Base-by-base conservation (phyloP, 2,797 vertebrate genomes). In the Pitangus sulphuratus region DNA sequence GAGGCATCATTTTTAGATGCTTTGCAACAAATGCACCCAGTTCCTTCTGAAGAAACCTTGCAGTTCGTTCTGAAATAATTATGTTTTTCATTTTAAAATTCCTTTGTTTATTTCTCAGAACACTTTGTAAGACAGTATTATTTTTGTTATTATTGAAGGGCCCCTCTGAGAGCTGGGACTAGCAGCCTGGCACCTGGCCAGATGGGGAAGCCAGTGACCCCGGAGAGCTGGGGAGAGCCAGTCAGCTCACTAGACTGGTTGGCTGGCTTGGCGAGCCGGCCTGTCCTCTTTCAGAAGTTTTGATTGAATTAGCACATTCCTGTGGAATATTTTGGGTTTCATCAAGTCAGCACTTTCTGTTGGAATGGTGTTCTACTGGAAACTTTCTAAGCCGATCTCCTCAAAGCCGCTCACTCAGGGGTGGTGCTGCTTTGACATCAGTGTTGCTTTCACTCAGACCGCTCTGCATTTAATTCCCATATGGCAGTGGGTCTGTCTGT, bases 301-400 rank as follows among this genome's bases (percentile, higher is more conserved):
- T 95, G 72, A 88, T 14, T 97, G 94, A 93, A 96, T 96, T 94
- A 96, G 93, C 93, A 95, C 95, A 96, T 97, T 97, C 95, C 96
- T 90, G 84, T 56, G 86, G 90, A 95, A 74, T 96, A 95, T 87
- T 96, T 96, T 90, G 70, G 39, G 89, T 96, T 97, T 96, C 93
- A 95, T 93, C 88, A 84, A 96, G 86, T 96, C 93, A 96, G 93
- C 95, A 84, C 84, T 96, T 96, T 66, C 20, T 87, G 74, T 20
- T 86, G 94, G 95, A 97, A 90, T 77, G 26, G 64, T 31, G 90
- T 82, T 90, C 90, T 85, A 22, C 93, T 95, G 93, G 94, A 95
- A 96, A 89, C 80, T 95, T 90, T 94, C 44, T 37, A 25, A 93
- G 78, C 31, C 0, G 15, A 51, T 88, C 78, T 94, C 58, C 77